phyloP scores from a whole-genome alignment of 2,888 invertebrate species.

The Odontomyia ornata region DNA sequence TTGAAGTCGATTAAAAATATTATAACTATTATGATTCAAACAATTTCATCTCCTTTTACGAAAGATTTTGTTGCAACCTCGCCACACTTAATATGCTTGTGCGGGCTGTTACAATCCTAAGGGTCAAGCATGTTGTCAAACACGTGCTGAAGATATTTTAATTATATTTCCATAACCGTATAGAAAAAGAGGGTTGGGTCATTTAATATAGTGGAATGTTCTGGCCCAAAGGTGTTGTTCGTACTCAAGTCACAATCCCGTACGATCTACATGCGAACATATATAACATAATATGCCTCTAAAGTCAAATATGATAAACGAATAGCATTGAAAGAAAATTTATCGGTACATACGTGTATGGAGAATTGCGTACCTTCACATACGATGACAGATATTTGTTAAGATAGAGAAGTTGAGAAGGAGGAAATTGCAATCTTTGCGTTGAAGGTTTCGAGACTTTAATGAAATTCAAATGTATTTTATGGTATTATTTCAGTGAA shows the following conservation, averaged over 20 bases:
- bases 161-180: conserved; percentile 45
- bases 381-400: conserved; percentile 34
- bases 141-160: conserved; percentile 50
- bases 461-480: conserved; percentile 39
- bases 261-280: neutral
- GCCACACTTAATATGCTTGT: neutral
- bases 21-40: too few relatives aligned
- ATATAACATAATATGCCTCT: neutral
- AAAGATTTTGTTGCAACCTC: too few relatives aligned
- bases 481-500: conserved; percentile 23
- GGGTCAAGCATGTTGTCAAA: conserved; percentile 44
- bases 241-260: neutral
- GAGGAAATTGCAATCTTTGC: neutral
- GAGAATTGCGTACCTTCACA: conserved; percentile 17
- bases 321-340: neutral
- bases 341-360: neutral
- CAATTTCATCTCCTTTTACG: too few relatives aligned
- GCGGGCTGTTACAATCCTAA: conserved; percentile 21
- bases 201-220: conserved; percentile 11
- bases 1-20: too few relatives aligned
- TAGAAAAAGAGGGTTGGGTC: conserved; percentile 32
- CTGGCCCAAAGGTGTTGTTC: neutral
- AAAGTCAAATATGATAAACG: conserved; percentile 12
- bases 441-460: conserved; percentile 11
- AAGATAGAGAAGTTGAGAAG: neutral